Evolutionary conservation across 30 jellyfish, hydroid and myxozoan species (phyloP).

Genomic region (Chrysaora quinquecirrha): DNA sequence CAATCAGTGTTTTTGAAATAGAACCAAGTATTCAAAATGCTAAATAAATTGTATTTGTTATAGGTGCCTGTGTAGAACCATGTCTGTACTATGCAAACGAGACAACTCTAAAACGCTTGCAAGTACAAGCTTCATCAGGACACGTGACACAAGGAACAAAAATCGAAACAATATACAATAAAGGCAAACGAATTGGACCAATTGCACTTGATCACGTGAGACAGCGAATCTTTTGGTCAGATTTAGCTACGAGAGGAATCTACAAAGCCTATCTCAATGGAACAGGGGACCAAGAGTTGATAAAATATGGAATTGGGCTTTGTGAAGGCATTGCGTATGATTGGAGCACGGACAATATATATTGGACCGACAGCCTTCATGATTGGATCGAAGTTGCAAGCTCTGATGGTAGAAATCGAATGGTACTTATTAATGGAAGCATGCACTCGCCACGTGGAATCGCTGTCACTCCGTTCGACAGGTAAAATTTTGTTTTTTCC

Average conservation of each 20-base stretch:
- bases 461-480: slow-evolving; percentile 81
- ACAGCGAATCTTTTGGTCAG: slow-evolving; percentile 85
- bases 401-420: slow-evolving; percentile 66
- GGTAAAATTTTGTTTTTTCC: slow-evolving; percentile 53
- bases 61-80: slow-evolving; percentile 66
- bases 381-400: slow-evolving; percentile 84
- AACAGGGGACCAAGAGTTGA: slow-evolving; percentile 13
- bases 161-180: slow-evolving; percentile 29
- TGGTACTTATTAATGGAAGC: slow-evolving; percentile 49
- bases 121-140: slow-evolving; percentile 40
- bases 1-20: not conserved
- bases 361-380: slow-evolving; percentile 91
- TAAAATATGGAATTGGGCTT: slow-evolving; percentile 71
- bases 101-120: slow-evolving; percentile 32
- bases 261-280: slow-evolving; percentile 78
- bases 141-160: slow-evolving; percentile 23
- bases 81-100: slow-evolving; percentile 53
- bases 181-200: slow-evolving; percentile 16
- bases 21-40: not conserved
- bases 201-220: slow-evolving; percentile 77
- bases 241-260: slow-evolving; percentile 48
- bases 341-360: slow-evolving; percentile 93
- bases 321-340: slow-evolving; percentile 87
- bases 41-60: not conserved
- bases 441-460: slow-evolving; percentile 89